Percentiles rank a stretch among this genome's conserved stretches.
Evolutionary conservation across 2,888 invertebrate species (phyloP).

Genomic region (Phyllotreta striolata): DNA sequence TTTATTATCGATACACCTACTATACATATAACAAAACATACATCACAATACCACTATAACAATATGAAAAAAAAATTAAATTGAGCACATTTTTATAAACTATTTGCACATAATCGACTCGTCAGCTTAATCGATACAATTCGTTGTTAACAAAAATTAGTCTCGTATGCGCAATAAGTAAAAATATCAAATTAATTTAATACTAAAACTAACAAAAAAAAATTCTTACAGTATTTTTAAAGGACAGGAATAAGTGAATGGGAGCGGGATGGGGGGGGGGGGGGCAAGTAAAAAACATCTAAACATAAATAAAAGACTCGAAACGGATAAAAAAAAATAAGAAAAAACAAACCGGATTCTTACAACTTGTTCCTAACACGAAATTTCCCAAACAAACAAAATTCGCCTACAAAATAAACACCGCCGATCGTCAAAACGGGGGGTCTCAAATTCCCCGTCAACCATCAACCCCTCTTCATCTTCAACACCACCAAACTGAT

Average conservation of each 20-base stretch:
- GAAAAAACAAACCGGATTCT: constrained; percentile 12
- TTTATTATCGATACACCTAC: constrained; percentile 41
- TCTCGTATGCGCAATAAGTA: constrained; percentile 23
- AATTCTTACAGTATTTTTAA: constrained; percentile 33
- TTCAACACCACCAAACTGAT: constrained; percentile 82
- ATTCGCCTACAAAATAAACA: constrained; percentile 15
- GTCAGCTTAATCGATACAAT: constrained; percentile 4
- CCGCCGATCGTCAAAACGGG: constrained; percentile 1
- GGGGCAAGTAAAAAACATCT: constrained; percentile 36
- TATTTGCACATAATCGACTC: constrained; percentile 6
- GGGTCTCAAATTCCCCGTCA: constrained; percentile 17
- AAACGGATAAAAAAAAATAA: constrained; percentile 28
- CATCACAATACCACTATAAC: constrained; percentile 57
- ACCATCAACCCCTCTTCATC: constrained; percentile 67
- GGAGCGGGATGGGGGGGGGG: too few relatives aligned
- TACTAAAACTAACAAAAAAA: constrained; percentile 26
- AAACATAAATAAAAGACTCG: constrained; percentile 33
- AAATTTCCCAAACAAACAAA: constrained; percentile 19
- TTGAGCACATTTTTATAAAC: constrained; percentile 52
- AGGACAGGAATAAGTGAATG: constrained; percentile 44
- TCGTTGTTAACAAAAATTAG: constrained; percentile 25
- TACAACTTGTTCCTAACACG: constrained; percentile 14
- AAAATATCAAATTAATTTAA: constrained; percentile 39
- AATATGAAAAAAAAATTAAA: constrained; percentile 52
- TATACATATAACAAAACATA: constrained; percentile 49